phyloP scores from a whole-genome alignment of 2,797 vertebrate genomes.

The Falco rusticolus region DNA sequence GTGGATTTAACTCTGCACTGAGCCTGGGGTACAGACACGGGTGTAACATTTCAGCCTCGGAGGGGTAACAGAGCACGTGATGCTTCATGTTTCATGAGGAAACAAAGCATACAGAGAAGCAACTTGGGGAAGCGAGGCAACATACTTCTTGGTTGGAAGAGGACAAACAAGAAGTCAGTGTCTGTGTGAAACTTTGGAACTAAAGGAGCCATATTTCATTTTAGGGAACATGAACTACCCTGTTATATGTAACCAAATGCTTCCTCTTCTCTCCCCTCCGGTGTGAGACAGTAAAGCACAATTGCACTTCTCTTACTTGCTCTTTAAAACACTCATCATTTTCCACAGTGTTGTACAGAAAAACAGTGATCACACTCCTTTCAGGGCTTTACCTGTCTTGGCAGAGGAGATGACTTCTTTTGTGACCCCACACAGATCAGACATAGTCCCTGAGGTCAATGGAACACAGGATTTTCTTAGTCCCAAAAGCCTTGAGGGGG shows the following conservation, averaged over 20 bases:
- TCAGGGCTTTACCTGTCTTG: not conserved
- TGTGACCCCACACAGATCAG: not conserved
- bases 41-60: not conserved
- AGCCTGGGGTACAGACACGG: not conserved
- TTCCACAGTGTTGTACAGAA: not conserved
- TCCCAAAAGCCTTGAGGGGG: not conserved
- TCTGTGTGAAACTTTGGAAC: not conserved
- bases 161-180: not conserved
- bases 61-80: not conserved
- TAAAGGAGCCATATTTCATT: not conserved
- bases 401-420: not conserved
- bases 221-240: not conserved
- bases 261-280: not conserved
- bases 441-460: not conserved
- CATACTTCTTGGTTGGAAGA: not conserved
- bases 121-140: not conserved
- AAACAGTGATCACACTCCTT: not conserved
- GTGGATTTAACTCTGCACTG: not conserved
- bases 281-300: not conserved
- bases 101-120: not conserved
- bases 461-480: not conserved
- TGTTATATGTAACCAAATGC: not conserved
- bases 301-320: not conserved
- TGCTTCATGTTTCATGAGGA: not conserved
- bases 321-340: not conserved